Conservation (phyloP, 2,113 vertebrate species). For the Plectropomus leopardus region DNA sequence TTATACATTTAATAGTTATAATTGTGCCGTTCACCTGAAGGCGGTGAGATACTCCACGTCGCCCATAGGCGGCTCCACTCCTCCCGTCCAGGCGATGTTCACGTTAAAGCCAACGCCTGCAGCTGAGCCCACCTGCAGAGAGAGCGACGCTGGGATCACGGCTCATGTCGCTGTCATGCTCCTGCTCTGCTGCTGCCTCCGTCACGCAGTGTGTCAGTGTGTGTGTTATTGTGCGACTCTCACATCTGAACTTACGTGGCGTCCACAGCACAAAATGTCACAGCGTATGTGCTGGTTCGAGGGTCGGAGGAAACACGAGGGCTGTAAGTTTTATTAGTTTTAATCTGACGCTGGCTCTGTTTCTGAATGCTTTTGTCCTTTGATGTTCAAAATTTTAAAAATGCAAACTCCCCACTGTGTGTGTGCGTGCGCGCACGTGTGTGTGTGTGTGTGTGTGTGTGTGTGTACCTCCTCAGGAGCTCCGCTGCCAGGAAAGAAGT, state of each 20-base stretch:
- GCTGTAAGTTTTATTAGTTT: neutral
- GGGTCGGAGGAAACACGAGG: too few species aligned
- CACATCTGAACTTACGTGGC: too few species aligned
- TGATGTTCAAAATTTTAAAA: too few species aligned
- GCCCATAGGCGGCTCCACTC: conserved; percentile 80
- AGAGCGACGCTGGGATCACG: too few species aligned
- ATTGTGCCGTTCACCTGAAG: conserved; percentile 62
- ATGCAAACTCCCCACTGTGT: too few species aligned
- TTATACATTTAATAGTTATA: too few species aligned
- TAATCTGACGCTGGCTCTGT: neutral
- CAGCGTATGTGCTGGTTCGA: too few species aligned
- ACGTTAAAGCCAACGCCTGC: conserved; percentile 79
- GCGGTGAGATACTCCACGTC: conserved; percentile 80
- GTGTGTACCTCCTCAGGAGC: conserved; percentile 76
- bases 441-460: conserved; percentile 1
- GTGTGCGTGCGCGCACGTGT: conserved; percentile 2
- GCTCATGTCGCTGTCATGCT: too few species aligned
- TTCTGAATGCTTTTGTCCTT: neutral
- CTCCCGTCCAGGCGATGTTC: conserved; percentile 80
- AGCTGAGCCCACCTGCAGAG: conserved; percentile 75
- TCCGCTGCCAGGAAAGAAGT: conserved; percentile 81
- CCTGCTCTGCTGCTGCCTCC: neutral
- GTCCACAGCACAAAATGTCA: too few species aligned
- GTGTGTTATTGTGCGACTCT: too few species aligned
- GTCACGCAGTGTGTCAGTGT: neutral